phyloP scores from a whole-genome alignment of 2,888 invertebrate genomes.

The Andrena dorsata region DNA sequence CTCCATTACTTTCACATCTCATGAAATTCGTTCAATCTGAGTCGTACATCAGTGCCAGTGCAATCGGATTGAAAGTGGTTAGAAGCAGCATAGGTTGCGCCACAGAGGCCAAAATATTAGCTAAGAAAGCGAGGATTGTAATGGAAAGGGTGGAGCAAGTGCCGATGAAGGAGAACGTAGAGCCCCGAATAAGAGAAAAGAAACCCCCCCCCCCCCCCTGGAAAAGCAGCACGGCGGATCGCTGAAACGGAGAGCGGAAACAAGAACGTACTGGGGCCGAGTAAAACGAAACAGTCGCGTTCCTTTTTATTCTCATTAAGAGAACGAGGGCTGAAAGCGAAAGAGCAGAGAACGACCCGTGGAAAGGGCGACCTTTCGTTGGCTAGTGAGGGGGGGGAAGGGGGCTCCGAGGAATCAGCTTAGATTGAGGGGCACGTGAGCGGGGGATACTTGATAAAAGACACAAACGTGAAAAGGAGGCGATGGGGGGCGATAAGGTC shows the following conservation, averaged over 20 bases:
- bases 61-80: slow-evolving; percentile 36
- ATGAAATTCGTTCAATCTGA: no score
- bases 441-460: slow-evolving; percentile 19
- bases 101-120: slow-evolving; percentile 19
- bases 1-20: no score
- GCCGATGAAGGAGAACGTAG: slow-evolving; percentile 34
- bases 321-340: slow-evolving; percentile 22
- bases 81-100: background rate
- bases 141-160: slow-evolving; percentile 20
- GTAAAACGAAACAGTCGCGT: slow-evolving; percentile 16
- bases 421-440: slow-evolving; percentile 9
- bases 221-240: background rate
- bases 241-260: slow-evolving; percentile 2
- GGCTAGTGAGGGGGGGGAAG: background rate
- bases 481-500: slow-evolving; percentile 12
- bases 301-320: slow-evolving; percentile 38
- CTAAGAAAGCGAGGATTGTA: background rate
- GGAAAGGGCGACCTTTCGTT: background rate
- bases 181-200: slow-evolving; percentile 13
- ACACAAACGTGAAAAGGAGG: slow-evolving; percentile 15
- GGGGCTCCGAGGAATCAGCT: slow-evolving; percentile 15
- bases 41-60: slow-evolving; percentile 29
- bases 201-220: background rate
- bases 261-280: slow-evolving; percentile 21
- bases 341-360: slow-evolving; percentile 1